Conservation (phyloP, 2,888 invertebrate species). For the Tanytarsus gracilentus region DNA sequence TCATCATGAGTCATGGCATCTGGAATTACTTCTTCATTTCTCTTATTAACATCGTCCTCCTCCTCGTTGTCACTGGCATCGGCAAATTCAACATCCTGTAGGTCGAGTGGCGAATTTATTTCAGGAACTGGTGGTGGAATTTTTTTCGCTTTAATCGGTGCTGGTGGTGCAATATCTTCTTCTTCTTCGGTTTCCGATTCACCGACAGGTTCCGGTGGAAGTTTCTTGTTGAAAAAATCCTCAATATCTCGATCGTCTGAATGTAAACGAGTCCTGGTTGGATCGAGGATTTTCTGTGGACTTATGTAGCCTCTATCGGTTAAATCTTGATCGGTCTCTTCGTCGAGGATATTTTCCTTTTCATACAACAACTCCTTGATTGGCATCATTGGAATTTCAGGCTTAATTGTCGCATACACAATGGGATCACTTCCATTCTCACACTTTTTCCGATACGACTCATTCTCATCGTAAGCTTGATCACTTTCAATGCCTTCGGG, state of each 20-base stretch:
- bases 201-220: slow-evolving; percentile 19
- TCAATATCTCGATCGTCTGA: slow-evolving; percentile 19
- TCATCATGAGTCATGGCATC: slow-evolving; percentile 75
- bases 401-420: slow-evolving; percentile 44
- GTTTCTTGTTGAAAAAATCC: slow-evolving; percentile 19
- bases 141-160: slow-evolving; percentile 33
- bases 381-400: slow-evolving; percentile 36
- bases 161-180: slow-evolving; percentile 31
- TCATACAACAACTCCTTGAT: slow-evolving; percentile 35
- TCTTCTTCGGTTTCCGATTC: slow-evolving; percentile 9
- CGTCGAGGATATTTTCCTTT: slow-evolving; percentile 26
- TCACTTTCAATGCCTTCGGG: slow-evolving; percentile 43
- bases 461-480: slow-evolving; percentile 42
- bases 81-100: slow-evolving; percentile 50
- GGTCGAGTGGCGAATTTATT: slow-evolving; percentile 45
- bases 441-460: slow-evolving; percentile 36
- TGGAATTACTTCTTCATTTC: slow-evolving; percentile 36
- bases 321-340: slow-evolving; percentile 5
- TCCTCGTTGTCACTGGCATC: slow-evolving; percentile 49
- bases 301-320: slow-evolving; percentile 29
- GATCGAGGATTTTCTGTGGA: slow-evolving; percentile 34
- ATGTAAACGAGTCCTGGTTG: slow-evolving; percentile 39
- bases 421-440: slow-evolving; percentile 38
- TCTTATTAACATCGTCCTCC: slow-evolving; percentile 30
- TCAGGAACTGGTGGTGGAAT: slow-evolving; percentile 36